These are phyloP conservation scores for Dioctria rufipes DNA, from an alignment of 2,888 invertebrate genomes.

Conservation along the genomic window DNA sequence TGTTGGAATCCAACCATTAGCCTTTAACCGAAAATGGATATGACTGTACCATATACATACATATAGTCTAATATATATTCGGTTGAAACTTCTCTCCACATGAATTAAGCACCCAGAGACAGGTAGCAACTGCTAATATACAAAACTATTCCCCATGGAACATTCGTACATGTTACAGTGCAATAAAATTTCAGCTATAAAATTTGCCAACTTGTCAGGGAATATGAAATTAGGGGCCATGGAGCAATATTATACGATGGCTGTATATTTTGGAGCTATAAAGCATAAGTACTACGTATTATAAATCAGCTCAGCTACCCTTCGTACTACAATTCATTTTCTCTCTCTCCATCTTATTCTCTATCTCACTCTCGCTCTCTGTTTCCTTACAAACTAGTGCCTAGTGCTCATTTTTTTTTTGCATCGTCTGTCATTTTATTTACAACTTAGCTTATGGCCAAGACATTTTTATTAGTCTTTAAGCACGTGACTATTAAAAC, in stretches of 20 bases:
- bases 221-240: constrained; percentile 40
- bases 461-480: constrained; percentile 52
- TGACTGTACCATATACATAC: no score
- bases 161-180: constrained; percentile 40
- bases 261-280: no score
- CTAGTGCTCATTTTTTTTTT: constrained; percentile 9
- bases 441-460: constrained; percentile 45
- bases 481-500: constrained; percentile 52
- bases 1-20: background rate
- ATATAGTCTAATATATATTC: no score
- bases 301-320: constrained; percentile 33
- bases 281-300: background rate
- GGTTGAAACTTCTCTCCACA: no score
- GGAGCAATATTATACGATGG: background rate
- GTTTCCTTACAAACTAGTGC: background rate
- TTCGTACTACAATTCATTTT: background rate
- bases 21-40: background rate
- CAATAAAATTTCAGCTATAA: constrained; percentile 42
- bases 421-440: constrained; percentile 48
- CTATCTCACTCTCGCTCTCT: no score
- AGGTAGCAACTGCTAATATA: no score
- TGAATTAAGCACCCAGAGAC: no score
- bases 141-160: background rate
- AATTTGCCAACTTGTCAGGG: constrained; percentile 45
- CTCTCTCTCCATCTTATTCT: no score